Evolutionary conservation across 1,140 invertebrate species (phyloP).

Genomic region (Neodiprion pinetum): DNA sequence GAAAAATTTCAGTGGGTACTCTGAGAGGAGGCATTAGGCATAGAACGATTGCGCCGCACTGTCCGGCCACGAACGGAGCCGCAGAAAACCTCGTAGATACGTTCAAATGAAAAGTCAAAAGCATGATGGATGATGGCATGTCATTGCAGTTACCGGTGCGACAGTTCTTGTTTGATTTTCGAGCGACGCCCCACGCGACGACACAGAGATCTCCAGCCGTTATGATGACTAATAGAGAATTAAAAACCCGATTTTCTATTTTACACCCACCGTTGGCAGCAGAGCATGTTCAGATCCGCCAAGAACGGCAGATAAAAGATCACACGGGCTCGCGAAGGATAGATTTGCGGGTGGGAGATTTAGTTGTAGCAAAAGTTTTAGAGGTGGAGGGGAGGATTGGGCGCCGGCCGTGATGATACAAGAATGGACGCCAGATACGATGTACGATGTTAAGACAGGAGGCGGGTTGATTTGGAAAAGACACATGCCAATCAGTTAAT

Average conservation of each 20-base stretch:
- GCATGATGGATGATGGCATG: background rate
- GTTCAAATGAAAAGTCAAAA: background rate
- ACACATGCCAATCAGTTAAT: background rate
- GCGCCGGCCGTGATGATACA: background rate
- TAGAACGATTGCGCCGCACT: no score
- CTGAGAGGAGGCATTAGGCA: no score
- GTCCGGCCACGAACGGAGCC: background rate
- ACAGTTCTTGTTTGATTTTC: constrained; percentile 15
- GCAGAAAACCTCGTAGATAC: background rate
- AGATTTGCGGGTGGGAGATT: background rate
- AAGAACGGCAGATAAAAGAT: background rate
- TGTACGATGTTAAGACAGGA: background rate
- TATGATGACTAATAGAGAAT: constrained; percentile 19
- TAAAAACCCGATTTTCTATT: constrained; percentile 20
- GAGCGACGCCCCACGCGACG: constrained; percentile 13
- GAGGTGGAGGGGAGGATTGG: background rate
- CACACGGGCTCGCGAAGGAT: background rate
- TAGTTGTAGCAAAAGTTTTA: background rate
- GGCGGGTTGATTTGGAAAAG: background rate
- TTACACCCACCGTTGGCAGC: constrained; percentile 3
- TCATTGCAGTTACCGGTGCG: background rate
- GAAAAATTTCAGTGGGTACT: background rate
- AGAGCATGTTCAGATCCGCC: background rate
- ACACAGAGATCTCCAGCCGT: constrained; percentile 24
- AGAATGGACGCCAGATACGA: background rate